Evolutionary conservation across 92 coral and sea anemone genomes (phyloP).

Genomic region (Metridium senile): DNA sequence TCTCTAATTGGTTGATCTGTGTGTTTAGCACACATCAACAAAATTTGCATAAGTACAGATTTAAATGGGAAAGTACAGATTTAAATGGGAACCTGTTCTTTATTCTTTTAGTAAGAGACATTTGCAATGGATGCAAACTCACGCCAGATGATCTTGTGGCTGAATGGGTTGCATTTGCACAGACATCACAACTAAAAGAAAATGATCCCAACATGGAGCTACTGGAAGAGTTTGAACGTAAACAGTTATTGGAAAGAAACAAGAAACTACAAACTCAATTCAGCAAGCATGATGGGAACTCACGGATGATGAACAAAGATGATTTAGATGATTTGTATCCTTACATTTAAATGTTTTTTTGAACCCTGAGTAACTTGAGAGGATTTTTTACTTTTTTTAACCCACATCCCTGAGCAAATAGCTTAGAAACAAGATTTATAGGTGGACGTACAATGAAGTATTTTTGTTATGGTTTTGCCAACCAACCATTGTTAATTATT

Average conservation of each 20-base stretch:
- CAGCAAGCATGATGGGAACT: slow-evolving; percentile 47
- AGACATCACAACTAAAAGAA: slow-evolving; percentile 19
- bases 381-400: no score
- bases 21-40: no score
- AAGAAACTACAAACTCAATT: slow-evolving; percentile 50
- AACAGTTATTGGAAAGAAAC: slow-evolving; percentile 41
- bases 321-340: slow-evolving; percentile 79
- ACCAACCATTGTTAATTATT: no score
- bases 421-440: no score
- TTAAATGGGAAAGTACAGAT: no score
- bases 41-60: no score
- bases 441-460: no score
- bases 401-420: no score
- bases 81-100: no score
- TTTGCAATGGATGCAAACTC: slow-evolving; percentile 54
- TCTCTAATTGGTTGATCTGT: no score
- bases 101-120: slow-evolving; percentile 68
- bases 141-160: slow-evolving; percentile 59
- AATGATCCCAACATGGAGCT: slow-evolving; percentile 53
- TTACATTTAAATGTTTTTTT: slow-evolving; percentile 9
- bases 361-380: not conserved
- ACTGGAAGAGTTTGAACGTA: slow-evolving; percentile 76
- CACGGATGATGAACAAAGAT: slow-evolving; percentile 52
- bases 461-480: no score
- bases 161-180: slow-evolving; percentile 83